Conservation (phyloP, 2,797 vertebrate genomes). For the Danio aesculapii region DNA sequence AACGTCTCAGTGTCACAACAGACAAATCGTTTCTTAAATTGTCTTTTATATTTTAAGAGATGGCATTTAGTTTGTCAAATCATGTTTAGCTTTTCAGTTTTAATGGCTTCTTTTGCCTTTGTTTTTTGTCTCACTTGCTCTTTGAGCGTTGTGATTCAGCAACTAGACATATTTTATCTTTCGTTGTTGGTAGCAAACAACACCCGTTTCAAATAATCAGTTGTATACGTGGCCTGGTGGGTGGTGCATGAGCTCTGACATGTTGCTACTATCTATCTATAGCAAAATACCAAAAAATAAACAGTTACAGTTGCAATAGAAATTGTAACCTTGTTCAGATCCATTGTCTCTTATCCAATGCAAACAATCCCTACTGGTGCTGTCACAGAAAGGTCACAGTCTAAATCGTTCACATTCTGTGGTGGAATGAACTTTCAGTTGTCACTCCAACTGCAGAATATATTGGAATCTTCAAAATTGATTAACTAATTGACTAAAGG, state of each 20-base stretch:
- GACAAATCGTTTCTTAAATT: slow-evolving; percentile 29
- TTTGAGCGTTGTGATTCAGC: neutral
- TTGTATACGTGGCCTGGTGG: neutral
- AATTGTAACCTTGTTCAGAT: neutral
- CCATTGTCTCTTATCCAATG: neutral
- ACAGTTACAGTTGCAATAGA: neutral
- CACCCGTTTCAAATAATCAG: neutral
- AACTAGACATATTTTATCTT: neutral
- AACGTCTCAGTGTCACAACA: slow-evolving; percentile 1
- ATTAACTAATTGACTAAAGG: neutral
- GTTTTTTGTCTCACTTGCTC: neutral
- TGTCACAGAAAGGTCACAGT: neutral
- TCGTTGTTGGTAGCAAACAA: slow-evolving; percentile 20
- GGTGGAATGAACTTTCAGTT: neutral
- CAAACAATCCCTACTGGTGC: slow-evolving; percentile 6
- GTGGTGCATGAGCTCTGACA: neutral
- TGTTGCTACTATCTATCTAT: neutral
- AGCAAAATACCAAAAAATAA: slow-evolving; percentile 1
- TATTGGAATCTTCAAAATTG: neutral
- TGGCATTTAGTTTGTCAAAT: slow-evolving; percentile 31
- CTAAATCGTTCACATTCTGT: neutral
- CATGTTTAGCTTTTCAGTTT: slow-evolving; percentile 15
- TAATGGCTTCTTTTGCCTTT: slow-evolving; percentile 2
- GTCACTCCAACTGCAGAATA: neutral
- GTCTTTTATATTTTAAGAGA: slow-evolving; percentile 33